Evolutionary conservation across 1,140 invertebrate genomes (phyloP), one percentile per base, ranked within the genome.

Genomic region (Teleogryllus occipitalis): DNA sequence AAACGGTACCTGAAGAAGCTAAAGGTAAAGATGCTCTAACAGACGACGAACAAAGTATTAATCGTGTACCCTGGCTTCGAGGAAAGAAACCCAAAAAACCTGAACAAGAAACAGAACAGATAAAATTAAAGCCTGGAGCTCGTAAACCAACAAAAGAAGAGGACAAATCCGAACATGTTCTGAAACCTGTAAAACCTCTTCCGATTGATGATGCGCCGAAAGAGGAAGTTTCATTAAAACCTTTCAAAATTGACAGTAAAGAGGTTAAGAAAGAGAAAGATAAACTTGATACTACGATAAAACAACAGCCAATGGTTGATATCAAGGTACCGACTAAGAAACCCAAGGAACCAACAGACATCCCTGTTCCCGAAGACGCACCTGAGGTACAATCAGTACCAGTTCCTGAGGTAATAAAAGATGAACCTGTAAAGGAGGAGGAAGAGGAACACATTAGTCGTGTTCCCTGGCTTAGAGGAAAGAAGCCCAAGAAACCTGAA

Each of bases 91-190:
- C 82, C 48, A 80, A 87, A 74, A 82, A 47, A 76, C 27, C 39
- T 18, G 75, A 76, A 39, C 54, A 48, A 74, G 54, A 48, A 5
- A 47, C 76, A 6, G 77, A 77, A 76, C 27, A 39, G 73, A 12
- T 10, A 81, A 78, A 83, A 82, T 78, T 75, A 65, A 84, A 82
- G 75, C 74, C 76, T 48, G 79, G 76, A 74, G 12, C 75, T 21
- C 78, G 79, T 65, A 75, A 86, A 80, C 84, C 87, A 78, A 83
- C 85, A 78, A 81, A 83, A 21, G 79, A 83, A 79, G 82, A 84
- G 49, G 81, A 82, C 78, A 82, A 81, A 47, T 15, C 77, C 49
- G 81, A 81, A 78, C 48, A 77, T 49, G 14, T 21, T 21, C 72
- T 80, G 6, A 81, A 82, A 78, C 84, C 84, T 79, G 74, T 80